Evolutionary conservation across 2,113 vertebrate genomes (phyloP).

Genomic region (Romanogobio albipinnatus): DNA sequence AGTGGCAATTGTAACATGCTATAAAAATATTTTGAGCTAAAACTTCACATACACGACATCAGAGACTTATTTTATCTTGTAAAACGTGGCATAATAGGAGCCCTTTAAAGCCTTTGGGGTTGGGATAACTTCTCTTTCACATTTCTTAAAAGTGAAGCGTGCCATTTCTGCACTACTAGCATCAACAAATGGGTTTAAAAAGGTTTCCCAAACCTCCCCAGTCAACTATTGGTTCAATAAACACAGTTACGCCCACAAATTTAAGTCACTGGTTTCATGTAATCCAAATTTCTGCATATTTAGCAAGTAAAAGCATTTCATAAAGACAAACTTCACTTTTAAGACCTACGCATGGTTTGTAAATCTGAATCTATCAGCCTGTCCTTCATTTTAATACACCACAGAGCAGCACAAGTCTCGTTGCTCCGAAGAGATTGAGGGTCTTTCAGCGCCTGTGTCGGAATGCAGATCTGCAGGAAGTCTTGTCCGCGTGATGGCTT

Average conservation of each 20-base stretch:
- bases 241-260: background rate
- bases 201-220: no score
- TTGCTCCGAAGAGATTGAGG: conserved; percentile 47
- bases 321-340: background rate
- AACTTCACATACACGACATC: no score
- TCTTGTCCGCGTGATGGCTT: conserved; percentile 65
- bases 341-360: background rate
- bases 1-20: no score
- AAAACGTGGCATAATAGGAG: no score
- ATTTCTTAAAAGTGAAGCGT: background rate
- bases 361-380: background rate
- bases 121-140: background rate
- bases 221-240: background rate
- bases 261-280: background rate
- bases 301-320: background rate
- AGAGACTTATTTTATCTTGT: no score
- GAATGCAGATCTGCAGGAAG: conserved; percentile 63
- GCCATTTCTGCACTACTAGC: background rate
- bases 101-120: background rate
- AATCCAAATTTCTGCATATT: background rate
- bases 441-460: conserved; percentile 53
- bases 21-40: no score
- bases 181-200: background rate
- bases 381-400: background rate
- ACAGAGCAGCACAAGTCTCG: background rate